Conservation (phyloP, 2,888 invertebrate species). For the Drosophila nigricruria region DNA sequence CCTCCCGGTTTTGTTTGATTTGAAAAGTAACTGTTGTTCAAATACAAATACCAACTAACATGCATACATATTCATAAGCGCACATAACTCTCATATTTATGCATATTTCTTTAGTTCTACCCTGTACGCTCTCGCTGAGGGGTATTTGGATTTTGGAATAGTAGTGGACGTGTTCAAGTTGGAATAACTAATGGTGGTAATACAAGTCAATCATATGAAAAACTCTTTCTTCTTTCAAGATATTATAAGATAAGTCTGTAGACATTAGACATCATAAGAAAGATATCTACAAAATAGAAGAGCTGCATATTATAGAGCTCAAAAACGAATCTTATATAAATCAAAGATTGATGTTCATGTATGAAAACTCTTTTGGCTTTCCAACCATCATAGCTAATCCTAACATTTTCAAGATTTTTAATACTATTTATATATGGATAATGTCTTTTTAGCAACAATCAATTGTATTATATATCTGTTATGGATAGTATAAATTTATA, state of each 20-base stretch:
- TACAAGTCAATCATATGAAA: too few relatives aligned
- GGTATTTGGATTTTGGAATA: not conserved
- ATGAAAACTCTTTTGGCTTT: too few relatives aligned
- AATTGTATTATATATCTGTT: not conserved
- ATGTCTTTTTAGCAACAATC: not conserved
- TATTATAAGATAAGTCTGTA: too few relatives aligned
- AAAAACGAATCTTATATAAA: too few relatives aligned
- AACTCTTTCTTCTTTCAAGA: too few relatives aligned
- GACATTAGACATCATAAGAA: too few relatives aligned
- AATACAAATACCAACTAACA: conserved; percentile 14
- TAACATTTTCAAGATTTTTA: not conserved
- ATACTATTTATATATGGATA: not conserved
- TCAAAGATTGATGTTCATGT: too few relatives aligned
- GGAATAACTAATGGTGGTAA: not conserved
- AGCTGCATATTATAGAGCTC: too few relatives aligned
- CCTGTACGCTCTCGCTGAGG: conserved; percentile 3
- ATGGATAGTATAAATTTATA: not conserved
- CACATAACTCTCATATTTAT: conserved; percentile 3
- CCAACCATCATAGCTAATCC: too few relatives aligned
- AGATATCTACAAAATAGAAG: too few relatives aligned
- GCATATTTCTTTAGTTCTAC: conserved; percentile 34
- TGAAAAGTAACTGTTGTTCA: conserved; percentile 68
- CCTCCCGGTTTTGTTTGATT: conserved; percentile 68
- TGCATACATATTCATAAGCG: conserved; percentile 9
- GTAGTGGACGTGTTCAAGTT: not conserved